Base-by-base conservation (phyloP, 1,140 invertebrate genomes). In the Nasonia longicornis region DNA sequence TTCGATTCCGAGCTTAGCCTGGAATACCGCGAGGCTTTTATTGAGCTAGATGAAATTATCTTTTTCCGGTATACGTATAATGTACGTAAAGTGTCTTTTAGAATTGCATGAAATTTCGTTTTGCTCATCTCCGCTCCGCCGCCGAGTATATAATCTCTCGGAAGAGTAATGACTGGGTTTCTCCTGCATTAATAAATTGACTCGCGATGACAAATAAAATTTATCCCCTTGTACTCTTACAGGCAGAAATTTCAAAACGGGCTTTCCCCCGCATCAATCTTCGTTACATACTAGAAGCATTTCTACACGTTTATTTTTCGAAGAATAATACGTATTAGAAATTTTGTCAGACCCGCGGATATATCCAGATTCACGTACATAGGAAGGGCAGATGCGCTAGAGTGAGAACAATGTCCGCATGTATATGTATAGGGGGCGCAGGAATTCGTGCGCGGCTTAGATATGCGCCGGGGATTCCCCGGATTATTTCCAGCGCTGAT, bases 401-500 rank as follows among this genome's bases (percentile, higher is more conserved):
- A 48, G 67, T 66, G 58, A 48, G 58, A 67, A 31, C 31, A 72
- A 80, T 73, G 71, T 73, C 35, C 29, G 38, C 22, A 11, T 20
- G 58, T 64, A 38, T 35, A 22, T 35, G 52, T 58, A 52, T 63
- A 16, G 58, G 38, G 16, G n/a, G 2, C 35, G 35, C 69, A 45
- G 78, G 58, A 72, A 66, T 79, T 48, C 58, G 70, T 31, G 70
- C 70, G 14, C 16, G 31, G 70, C 16, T 79, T 73, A 64, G 77
- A 79, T 72, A 79, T 72, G 77, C 52, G 29, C n/a, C 52, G 31
- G 31, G 67, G 67, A 78, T 70, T 78, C 67, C 67, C 42, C 3
- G 38, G 38, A 72, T 72, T 69, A 69, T 64, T 70, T 73, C 67
- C 70, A 20, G 6, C 20, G 2, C 16, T n/a, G 52, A 16, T 58